phyloP scores from a whole-genome alignment of 2,888 invertebrate species.

The Agonum fuliginosum region DNA sequence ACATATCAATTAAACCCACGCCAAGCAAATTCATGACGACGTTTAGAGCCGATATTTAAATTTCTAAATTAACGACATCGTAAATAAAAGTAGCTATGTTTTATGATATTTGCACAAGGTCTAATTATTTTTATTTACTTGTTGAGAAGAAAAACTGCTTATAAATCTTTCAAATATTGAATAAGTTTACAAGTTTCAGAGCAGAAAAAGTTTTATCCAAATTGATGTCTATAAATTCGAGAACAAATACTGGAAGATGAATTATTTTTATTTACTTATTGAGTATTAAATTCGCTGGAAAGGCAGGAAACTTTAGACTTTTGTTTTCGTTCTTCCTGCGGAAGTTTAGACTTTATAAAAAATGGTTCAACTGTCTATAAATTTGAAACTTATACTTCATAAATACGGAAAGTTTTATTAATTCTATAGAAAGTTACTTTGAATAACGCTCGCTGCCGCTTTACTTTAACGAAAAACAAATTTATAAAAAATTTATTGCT shows the following conservation, averaged over 20 bases:
- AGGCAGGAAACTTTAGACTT: neutral
- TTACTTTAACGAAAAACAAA: slow-evolving; percentile 3
- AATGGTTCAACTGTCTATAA: slow-evolving; percentile 27
- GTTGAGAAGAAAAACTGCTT: neutral
- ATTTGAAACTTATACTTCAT: slow-evolving; percentile 19
- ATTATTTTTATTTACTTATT: slow-evolving; percentile 19
- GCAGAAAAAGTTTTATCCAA: neutral
- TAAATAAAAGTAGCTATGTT: slow-evolving; percentile 16
- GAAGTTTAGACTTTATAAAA: slow-evolving; percentile 4
- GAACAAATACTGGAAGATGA: neutral
- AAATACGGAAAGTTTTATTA: slow-evolving; percentile 36
- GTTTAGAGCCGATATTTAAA: slow-evolving; percentile 26
- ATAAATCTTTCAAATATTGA: neutral
- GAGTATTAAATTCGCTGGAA: neutral
- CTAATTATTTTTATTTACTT: slow-evolving; percentile 21
- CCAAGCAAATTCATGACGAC: slow-evolving; percentile 18
- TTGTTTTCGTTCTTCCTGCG: slow-evolving; percentile 1
- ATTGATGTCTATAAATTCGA: neutral
- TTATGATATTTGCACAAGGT: slow-evolving; percentile 24
- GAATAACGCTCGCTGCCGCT: slow-evolving; percentile 5
- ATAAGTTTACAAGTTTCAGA: neutral
- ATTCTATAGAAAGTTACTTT: slow-evolving; percentile 27
- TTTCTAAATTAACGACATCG: slow-evolving; percentile 32
- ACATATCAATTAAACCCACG: slow-evolving; percentile 45
- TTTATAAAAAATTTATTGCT: slow-evolving; percentile 8